Base-by-base conservation (phyloP, 2,113 vertebrate species). In the Gymnarchus niloticus region DNA sequence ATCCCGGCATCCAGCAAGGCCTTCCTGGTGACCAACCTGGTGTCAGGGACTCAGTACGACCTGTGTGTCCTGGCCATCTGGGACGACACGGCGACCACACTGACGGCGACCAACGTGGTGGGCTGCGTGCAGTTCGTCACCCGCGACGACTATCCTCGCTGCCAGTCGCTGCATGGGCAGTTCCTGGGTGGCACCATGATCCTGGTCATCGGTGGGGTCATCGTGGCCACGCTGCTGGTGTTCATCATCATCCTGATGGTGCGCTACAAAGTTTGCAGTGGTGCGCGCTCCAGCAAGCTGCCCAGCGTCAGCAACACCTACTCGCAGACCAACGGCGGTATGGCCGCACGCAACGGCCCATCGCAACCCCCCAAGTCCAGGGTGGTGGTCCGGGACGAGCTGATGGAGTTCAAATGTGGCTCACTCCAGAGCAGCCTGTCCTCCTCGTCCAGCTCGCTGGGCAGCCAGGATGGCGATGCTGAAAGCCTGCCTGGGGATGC, bases 321-420 rank as follows among this genome's bases (percentile, higher is more conserved):
- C 92, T 99, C 97, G 0, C 98, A 99, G 91, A 97, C 97, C 14
- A 98, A 97, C 0, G 97, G 97, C 46, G 95, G 95, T 1, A 44
- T 90, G 0, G 93, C 94, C 6, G 92, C 95, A 84, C 96, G 96
- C 87, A 95, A 96, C 0, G 96, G 96, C 78, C 90, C 80, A 73
- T 52, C 69, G 0, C 84, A 87, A 86, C 92, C 92, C 56, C 93
- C 94, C 41, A 96, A 96, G 2, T 94, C 97, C 25, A 96, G 97
- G 89, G 96, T 96, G 83, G 95, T 96, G 84, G 95, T 96, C 90
- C 94, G 95, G 85, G 96, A 97, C 0, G 97, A 98, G 92, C 95
- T 96, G 37, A 94, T 96, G 76, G 96, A 98, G 85, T 98, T 98
- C 89, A 97, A 95, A 87, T 96, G 96, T 84, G 96, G 95, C 83